Evolutionary conservation across 2,113 vertebrate genomes (phyloP).

Genomic region (Climacteris rufus): DNA sequence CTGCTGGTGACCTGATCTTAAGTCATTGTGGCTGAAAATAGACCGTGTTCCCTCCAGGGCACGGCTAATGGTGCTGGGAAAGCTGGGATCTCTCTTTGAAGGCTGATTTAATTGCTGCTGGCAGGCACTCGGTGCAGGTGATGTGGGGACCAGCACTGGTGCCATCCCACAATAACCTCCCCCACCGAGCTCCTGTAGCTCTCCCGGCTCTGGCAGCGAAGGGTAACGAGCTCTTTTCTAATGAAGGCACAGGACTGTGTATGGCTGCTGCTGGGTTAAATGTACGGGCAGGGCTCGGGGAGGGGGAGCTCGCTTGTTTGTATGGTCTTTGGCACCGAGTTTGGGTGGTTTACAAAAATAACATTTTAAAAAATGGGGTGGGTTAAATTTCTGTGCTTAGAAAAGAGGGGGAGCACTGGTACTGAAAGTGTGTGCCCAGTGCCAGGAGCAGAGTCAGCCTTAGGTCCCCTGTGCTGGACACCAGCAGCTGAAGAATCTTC

Average conservation of each 20-base stretch:
- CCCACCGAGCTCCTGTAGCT: not conserved
- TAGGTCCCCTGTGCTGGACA: not conserved
- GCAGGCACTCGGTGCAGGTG: slow-evolving; percentile 47
- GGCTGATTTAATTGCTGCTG: slow-evolving; percentile 60
- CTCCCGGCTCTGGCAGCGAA: not conserved
- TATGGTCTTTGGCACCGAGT: rapidly evolving
- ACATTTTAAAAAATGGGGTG: not conserved
- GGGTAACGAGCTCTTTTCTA: not conserved
- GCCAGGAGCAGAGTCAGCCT: not conserved
- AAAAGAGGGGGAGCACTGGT: not conserved
- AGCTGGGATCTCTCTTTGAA: slow-evolving; percentile 50
- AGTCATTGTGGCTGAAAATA: slow-evolving; percentile 68
- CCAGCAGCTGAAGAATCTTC: not conserved
- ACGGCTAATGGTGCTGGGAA: slow-evolving; percentile 48
- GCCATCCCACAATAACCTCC: slow-evolving; percentile 12
- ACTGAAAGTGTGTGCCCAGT: rapidly evolving
- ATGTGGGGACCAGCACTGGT: not conserved
- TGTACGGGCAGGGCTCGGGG: rapidly evolving
- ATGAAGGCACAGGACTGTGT: not conserved
- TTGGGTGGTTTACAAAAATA: not conserved
- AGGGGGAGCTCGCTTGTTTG: not conserved
- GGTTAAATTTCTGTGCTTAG: not conserved
- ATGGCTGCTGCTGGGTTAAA: not conserved
- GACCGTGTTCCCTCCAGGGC: slow-evolving; percentile 52
- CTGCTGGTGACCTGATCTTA: slow-evolving; percentile 64